phyloP scores from a whole-genome alignment of 2,113 vertebrate genomes.

The Strigops habroptila region DNA sequence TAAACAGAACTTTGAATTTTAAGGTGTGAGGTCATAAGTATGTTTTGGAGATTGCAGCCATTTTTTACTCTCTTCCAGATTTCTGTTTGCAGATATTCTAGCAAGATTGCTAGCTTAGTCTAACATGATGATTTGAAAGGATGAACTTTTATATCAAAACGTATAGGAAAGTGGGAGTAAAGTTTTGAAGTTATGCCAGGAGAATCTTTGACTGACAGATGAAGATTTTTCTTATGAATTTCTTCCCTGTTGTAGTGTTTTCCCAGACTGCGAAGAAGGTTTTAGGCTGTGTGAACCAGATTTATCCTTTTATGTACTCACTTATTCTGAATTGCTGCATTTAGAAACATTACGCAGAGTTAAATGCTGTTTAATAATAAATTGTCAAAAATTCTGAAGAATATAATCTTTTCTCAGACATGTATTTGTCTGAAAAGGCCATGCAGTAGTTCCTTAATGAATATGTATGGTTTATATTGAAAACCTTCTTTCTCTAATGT shows the following conservation, averaged over 20 bases:
- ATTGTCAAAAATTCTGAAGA: background rate
- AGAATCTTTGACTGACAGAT: constrained; percentile 42
- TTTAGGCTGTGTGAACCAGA: constrained; percentile 35
- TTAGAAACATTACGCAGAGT: constrained; percentile 20
- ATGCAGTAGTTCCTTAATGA: background rate
- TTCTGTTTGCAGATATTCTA: constrained; percentile 35
- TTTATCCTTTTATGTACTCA: constrained; percentile 38
- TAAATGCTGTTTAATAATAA: constrained; percentile 31
- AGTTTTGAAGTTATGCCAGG: constrained; percentile 45
- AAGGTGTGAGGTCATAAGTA: background rate
- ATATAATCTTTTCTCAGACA: background rate
- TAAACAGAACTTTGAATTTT: constrained; percentile 17
- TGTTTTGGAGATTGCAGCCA: background rate
- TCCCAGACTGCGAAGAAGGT: constrained; percentile 33
- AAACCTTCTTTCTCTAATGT: background rate
- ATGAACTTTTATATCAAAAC: constrained; percentile 50
- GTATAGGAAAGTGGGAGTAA: constrained; percentile 45
- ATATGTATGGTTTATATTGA: background rate
- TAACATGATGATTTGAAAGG: constrained; percentile 43
- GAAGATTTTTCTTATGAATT: background rate
- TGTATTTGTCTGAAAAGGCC: background rate
- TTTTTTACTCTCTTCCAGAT: background rate
- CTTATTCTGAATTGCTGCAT: constrained; percentile 3
- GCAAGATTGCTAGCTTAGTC: constrained; percentile 31
- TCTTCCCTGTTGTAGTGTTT: constrained; percentile 25